Evolutionary conservation across 2,888 invertebrate genomes (phyloP).

Genomic region (Pammene aurita): DNA sequence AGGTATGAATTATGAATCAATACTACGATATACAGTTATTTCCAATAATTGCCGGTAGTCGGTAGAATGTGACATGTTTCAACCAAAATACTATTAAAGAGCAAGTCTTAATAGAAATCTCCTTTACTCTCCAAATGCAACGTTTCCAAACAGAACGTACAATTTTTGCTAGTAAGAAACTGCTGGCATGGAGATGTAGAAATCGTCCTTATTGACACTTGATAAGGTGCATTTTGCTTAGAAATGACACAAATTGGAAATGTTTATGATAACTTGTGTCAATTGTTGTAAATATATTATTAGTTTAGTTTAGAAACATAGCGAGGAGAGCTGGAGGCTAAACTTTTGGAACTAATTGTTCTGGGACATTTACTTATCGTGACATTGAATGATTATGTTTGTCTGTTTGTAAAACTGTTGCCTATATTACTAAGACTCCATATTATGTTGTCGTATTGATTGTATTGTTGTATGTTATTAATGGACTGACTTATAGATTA

Average conservation of each 20-base stretch:
- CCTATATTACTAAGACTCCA: constrained; percentile 40
- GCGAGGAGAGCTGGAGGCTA: constrained; percentile 30
- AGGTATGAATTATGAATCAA: constrained; percentile 21
- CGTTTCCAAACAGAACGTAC: neutral
- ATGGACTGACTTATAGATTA: constrained; percentile 73
- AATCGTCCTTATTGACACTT: neutral
- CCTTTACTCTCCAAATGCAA: neutral
- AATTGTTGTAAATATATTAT: constrained; percentile 43
- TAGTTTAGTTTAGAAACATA: constrained; percentile 2
- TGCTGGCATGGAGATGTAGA: neutral
- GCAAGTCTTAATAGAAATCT: constrained; percentile 5
- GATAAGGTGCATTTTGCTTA: neutral
- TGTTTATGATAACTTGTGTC: constrained; percentile 30
- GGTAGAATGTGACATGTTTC: constrained; percentile 17
- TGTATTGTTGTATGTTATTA: constrained; percentile 62
- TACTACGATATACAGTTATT: constrained; percentile 6
- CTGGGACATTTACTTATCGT: constrained; percentile 36
- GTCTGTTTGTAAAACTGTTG: constrained; percentile 38
- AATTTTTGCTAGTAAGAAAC: neutral
- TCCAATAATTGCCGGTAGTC: constrained; percentile 31
- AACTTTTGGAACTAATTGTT: constrained; percentile 17
- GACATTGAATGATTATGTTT: constrained; percentile 41
- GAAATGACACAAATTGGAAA: neutral
- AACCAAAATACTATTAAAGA: constrained; percentile 2
- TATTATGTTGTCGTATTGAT: constrained; percentile 42